A percentile compares a stretch with the other conserved stretches of the same genome.
Conservation (phyloP, 2,113 vertebrate species). For the Dunckerocampus dactyliophorus region DNA sequence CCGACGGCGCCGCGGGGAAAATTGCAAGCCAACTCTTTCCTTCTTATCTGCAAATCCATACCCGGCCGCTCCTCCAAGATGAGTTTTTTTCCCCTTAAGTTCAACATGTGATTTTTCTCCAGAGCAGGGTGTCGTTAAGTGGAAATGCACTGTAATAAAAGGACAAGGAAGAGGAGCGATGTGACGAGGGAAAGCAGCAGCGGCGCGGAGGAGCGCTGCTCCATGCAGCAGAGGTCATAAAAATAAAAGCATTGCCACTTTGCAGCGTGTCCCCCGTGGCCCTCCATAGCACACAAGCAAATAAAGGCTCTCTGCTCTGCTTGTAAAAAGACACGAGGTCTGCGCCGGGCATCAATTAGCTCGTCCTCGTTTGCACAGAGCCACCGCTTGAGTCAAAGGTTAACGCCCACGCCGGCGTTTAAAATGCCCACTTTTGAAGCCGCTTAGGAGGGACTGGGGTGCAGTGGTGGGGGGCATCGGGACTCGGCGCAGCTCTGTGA, state of each 20-base stretch:
- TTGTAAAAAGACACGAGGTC: conserved; percentile 12
- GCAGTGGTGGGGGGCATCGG: conserved; percentile 48
- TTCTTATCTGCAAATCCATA: conserved; percentile 30
- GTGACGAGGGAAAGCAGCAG: no score
- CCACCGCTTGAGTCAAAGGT: conserved; percentile 61
- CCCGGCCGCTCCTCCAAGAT: no score
- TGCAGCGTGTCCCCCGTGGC: neutral
- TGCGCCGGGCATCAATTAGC: conserved; percentile 43
- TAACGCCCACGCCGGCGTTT: conserved; percentile 46
- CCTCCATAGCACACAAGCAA: neutral
- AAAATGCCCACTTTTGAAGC: conserved; percentile 64
- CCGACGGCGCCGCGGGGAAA: neutral
- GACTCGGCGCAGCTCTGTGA: conserved; percentile 37
- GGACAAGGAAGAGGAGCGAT: no score
- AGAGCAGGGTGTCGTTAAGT: no score
- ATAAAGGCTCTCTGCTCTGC: conserved; percentile 22
- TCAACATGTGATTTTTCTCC: no score
- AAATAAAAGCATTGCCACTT: neutral
- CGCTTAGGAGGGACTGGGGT: conserved; percentile 41
- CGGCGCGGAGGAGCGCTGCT: no score
- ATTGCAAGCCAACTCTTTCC: neutral
- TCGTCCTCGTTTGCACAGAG: conserved; percentile 28
- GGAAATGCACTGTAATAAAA: no score
- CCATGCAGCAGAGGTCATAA: neutral
- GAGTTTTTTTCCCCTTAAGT: neutral